A percentile compares a stretch with the other conserved stretches of the same genome.
phyloP scores from a whole-genome alignment of 2,797 vertebrate species.

The Coluber constrictor region DNA sequence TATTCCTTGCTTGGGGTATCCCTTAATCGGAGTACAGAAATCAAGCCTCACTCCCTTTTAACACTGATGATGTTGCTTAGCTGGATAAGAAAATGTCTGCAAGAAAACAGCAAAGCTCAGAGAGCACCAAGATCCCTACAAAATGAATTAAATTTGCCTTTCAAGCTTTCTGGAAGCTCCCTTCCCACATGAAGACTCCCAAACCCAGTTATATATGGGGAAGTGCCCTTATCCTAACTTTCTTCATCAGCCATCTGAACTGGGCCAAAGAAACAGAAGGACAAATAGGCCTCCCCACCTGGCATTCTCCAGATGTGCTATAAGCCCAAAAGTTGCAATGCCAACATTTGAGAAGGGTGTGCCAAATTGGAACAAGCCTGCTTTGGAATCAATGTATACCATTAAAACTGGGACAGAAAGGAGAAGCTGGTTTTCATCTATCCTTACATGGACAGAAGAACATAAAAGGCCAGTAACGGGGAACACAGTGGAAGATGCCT shows the following conservation, averaged over 20 bases:
- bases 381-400: background rate
- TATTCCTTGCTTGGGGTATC: too few species aligned
- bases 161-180: background rate
- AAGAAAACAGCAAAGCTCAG: background rate
- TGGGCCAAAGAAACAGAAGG: background rate
- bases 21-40: too few species aligned
- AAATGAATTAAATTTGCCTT: background rate
- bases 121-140: background rate
- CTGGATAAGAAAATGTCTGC: background rate
- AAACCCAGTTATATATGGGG: background rate
- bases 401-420: background rate
- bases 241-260: background rate
- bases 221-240: background rate
- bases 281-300: background rate
- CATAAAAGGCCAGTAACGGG: background rate
- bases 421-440: background rate
- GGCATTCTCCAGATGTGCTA: background rate
- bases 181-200: background rate
- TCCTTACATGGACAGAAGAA: background rate
- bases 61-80: too few species aligned
- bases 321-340: background rate
- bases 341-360: background rate
- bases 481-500: background rate
- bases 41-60: too few species aligned
- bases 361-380: background rate